phyloP scores from a whole-genome alignment of 2,888 invertebrate genomes.

The Melolontha melolontha region DNA sequence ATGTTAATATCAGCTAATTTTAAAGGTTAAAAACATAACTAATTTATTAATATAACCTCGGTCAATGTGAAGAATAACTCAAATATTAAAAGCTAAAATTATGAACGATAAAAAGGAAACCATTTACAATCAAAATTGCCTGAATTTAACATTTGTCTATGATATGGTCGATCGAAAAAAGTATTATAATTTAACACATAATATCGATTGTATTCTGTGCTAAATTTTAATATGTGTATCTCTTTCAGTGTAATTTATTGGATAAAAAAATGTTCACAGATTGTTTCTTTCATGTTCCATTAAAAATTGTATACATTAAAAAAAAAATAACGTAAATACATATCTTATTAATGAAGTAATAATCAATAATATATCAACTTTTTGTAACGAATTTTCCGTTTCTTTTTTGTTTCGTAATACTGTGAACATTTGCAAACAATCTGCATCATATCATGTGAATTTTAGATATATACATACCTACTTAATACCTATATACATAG shows the following conservation, averaged over 20 bases:
- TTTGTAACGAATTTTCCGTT: conserved; percentile 43
- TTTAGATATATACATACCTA: conserved; percentile 42
- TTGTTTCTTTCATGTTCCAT: conserved; percentile 45
- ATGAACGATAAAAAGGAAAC: too few species aligned
- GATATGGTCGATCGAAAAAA: too few species aligned
- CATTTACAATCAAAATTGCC: too few species aligned
- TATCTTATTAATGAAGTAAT: conserved; percentile 55
- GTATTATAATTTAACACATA: conserved; percentile 14
- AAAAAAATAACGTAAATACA: conserved; percentile 53
- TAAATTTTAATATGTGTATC: conserved; percentile 6
- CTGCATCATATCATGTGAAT: conserved; percentile 54
- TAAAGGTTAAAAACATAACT: too few species aligned
- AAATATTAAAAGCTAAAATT: too few species aligned
- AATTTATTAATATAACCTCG: too few species aligned
- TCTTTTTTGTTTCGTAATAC: conserved; percentile 45
- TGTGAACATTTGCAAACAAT: conserved; percentile 53
- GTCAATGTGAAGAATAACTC: too few species aligned
- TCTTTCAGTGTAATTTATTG: conserved; percentile 10
- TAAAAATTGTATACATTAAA: conserved; percentile 45
- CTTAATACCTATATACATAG: conserved; percentile 8
- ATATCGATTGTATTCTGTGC: conserved; percentile 15
- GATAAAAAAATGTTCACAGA: conserved; percentile 49
- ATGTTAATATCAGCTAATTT: too few species aligned
- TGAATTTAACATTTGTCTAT: too few species aligned
- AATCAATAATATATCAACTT: conserved; percentile 43